Conservation (phyloP, 2,113 vertebrate genomes). For the Mandrillus leucophaeus region DNA sequence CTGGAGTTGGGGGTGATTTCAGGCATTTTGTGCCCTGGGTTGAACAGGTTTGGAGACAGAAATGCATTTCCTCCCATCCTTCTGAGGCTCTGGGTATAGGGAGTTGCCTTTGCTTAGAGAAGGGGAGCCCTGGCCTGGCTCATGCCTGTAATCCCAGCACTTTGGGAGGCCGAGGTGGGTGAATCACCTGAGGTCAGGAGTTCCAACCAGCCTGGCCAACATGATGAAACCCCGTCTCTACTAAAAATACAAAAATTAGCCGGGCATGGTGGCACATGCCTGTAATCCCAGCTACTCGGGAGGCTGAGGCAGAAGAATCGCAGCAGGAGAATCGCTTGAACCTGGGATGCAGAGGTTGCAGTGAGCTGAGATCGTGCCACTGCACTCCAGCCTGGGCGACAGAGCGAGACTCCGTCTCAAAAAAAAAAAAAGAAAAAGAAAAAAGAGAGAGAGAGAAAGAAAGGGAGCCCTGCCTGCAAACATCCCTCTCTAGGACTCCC, state of each 20-base stretch:
- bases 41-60: neutral
- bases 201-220: neutral
- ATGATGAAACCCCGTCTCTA: neutral
- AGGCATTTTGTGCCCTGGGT: neutral
- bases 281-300: neutral
- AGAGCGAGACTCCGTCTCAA: neutral
- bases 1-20: neutral
- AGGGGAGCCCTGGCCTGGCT: neutral
- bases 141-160: neutral
- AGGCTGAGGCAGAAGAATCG: neutral
- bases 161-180: neutral
- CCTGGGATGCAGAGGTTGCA: neutral
- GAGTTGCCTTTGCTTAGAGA: neutral
- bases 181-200: neutral
- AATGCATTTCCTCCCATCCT: neutral
- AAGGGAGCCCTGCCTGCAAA: neutral
- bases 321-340: neutral
- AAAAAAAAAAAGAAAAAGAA: neutral
- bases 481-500: rapidly evolving
- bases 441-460: no score
- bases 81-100: neutral
- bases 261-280: neutral
- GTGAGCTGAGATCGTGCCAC: neutral
- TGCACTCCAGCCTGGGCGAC: neutral
- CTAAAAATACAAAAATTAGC: neutral